phyloP scores from a whole-genome alignment of 2,113 vertebrate genomes.

The Sarotherodon lohbergeri region DNA sequence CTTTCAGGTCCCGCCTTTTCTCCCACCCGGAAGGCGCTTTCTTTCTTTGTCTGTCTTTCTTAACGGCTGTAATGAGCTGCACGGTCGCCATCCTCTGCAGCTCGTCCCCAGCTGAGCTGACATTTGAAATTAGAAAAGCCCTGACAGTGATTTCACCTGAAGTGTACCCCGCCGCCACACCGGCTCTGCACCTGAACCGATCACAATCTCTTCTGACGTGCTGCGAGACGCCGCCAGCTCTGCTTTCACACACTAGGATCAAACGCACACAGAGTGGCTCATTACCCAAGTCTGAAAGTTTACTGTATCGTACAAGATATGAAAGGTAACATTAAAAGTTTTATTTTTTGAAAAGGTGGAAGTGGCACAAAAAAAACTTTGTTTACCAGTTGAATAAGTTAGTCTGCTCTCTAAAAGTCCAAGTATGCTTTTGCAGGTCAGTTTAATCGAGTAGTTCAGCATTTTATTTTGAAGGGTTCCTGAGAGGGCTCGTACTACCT shows the following conservation, averaged over 20 bases:
- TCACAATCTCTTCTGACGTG: background rate
- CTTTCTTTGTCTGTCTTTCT: background rate
- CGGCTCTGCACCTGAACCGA: slow-evolving; percentile 9
- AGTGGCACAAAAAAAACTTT: slow-evolving; percentile 17
- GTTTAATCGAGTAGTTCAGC: background rate
- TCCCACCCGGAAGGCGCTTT: background rate
- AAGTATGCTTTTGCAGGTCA: background rate
- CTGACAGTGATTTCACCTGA: slow-evolving; percentile 2
- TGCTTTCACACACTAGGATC: background rate
- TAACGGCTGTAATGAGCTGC: background rate
- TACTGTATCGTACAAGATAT: background rate
- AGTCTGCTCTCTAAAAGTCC: background rate
- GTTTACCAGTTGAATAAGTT: background rate
- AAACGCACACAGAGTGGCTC: background rate
- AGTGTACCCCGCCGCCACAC: background rate
- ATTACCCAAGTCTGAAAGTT: background rate
- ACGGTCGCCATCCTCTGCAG: background rate
- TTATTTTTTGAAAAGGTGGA: background rate
- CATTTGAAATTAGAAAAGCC: background rate
- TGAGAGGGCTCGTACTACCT: background rate
- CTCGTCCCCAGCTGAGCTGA: background rate
- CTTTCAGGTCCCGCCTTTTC: background rate
- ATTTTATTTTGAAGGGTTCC: background rate
- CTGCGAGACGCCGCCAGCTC: background rate
- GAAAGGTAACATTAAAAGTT: background rate